Conservation (phyloP, 2,888 invertebrate species). For the Rotaria socialis region DNA sequence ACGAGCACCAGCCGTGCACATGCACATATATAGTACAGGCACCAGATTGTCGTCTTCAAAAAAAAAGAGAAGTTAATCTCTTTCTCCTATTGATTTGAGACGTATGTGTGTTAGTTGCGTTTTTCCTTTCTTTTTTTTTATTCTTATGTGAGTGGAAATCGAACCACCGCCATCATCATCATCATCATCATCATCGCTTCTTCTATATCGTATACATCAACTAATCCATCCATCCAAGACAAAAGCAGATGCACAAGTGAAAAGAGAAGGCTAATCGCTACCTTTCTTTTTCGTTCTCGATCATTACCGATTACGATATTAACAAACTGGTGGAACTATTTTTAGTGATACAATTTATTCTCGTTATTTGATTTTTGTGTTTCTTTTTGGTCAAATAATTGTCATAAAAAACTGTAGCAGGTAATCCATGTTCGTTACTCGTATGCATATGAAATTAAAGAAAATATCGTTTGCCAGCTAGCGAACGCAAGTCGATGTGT, state of each 20-base stretch:
- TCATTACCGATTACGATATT: neutral
- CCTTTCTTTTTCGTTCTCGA: neutral
- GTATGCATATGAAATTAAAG: neutral
- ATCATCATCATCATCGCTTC: neutral
- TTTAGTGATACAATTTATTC: too few species aligned
- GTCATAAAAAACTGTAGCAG: neutral
- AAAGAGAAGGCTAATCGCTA: neutral
- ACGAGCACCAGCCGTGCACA: constrained; percentile 15
- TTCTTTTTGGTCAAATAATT: neutral
- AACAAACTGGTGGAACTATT: neutral
- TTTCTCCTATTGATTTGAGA: constrained; percentile 21
- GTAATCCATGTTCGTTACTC: neutral
- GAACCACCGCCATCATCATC: neutral
- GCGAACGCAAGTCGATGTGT: neutral
- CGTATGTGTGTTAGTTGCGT: neutral
- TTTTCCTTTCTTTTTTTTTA: neutral
- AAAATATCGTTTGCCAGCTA: constrained; percentile 7
- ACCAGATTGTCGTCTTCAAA: constrained; percentile 26
- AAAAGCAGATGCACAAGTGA: constrained; percentile 1
- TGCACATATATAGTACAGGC: neutral
- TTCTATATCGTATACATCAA: neutral
- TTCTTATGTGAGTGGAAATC: constrained; percentile 1
- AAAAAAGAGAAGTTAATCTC: constrained; percentile 12
- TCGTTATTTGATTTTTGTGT: neutral
- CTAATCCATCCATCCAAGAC: constrained; percentile 13